phyloP scores from a whole-genome alignment of 2,888 invertebrate genomes.

The Scaptomyza tumidula region DNA sequence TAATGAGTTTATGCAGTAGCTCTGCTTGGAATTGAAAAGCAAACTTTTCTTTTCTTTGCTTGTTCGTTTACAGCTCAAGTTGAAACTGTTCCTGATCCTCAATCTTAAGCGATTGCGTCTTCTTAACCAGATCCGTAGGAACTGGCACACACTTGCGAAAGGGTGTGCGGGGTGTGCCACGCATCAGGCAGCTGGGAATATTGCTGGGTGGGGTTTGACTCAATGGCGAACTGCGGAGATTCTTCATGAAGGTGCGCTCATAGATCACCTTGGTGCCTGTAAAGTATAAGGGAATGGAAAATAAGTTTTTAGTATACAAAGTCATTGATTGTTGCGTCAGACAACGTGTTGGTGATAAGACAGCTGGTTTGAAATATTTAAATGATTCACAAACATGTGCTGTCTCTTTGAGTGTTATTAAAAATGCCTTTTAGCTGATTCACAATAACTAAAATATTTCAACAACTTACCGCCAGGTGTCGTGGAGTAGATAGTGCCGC shows the following conservation, averaged over 20 bases:
- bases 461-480: conserved; percentile 94
- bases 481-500: conserved; percentile 96
- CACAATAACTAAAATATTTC: conserved; percentile 23
- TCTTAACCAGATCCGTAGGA: conserved; percentile 76
- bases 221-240: conserved; percentile 94
- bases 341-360: conserved; percentile 80
- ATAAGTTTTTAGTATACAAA: conserved; percentile 19
- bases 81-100: conserved; percentile 84
- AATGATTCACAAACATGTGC: conserved; percentile 86
- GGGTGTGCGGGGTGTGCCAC: conserved; percentile 86
- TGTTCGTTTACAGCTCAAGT: conserved; percentile 79
- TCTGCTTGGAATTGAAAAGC: conserved; percentile 52
- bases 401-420: conserved; percentile 79
- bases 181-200: conserved; percentile 90
- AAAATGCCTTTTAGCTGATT: conserved; percentile 38
- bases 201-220: conserved; percentile 95
- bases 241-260: conserved; percentile 94
- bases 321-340: conserved; percentile 36
- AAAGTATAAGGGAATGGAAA: conserved; percentile 76
- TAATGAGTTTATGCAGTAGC: conserved; percentile 58
- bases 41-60: background rate
- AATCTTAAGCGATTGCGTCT: conserved; percentile 76
- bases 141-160: conserved; percentile 82
- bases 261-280: conserved; percentile 97
- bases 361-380: conserved; percentile 32